Percentiles rank a stretch among this genome's conserved stretches.
phyloP scores from a whole-genome alignment of 1,140 invertebrate species.

The Thaumetopoea pityocampa region DNA sequence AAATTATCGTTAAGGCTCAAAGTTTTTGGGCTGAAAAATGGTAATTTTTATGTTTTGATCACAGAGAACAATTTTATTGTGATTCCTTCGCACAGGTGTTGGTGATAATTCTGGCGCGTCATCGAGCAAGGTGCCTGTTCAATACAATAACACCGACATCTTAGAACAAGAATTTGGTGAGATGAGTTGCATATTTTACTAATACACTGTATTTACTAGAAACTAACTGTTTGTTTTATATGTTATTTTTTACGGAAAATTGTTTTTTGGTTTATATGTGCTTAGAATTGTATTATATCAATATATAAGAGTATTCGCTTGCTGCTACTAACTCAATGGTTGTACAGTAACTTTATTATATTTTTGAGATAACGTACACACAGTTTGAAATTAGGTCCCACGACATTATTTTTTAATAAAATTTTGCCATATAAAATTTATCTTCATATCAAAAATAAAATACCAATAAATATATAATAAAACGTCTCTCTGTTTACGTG shows the following conservation, averaged over 20 bases:
- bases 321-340: conserved; percentile 19
- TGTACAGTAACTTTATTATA: too few species aligned
- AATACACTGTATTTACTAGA: too few species aligned
- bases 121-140: conserved; percentile 25
- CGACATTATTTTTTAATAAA: too few species aligned
- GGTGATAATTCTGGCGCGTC: conserved; percentile 50
- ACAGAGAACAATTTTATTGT: conserved; percentile 9
- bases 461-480: too few species aligned
- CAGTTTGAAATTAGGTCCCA: too few species aligned
- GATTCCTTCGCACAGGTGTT: conserved; percentile 44
- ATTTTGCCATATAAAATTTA: too few species aligned
- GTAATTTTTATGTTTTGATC: too few species aligned
- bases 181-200: conserved; percentile 17
- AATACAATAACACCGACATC: conserved; percentile 36
- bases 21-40: too few species aligned
- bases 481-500: too few species aligned
- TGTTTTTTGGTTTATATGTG: background rate
- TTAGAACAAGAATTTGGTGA: conserved; percentile 61
- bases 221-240: background rate
- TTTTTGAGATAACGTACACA: too few species aligned
- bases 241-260: conserved; percentile 1
- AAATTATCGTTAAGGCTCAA: too few species aligned
- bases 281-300: background rate
- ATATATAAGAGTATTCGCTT: conserved; percentile 12
- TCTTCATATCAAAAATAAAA: too few species aligned